phyloP scores from a whole-genome alignment of 2,113 vertebrate genomes.

The Crotalus viridis region DNA sequence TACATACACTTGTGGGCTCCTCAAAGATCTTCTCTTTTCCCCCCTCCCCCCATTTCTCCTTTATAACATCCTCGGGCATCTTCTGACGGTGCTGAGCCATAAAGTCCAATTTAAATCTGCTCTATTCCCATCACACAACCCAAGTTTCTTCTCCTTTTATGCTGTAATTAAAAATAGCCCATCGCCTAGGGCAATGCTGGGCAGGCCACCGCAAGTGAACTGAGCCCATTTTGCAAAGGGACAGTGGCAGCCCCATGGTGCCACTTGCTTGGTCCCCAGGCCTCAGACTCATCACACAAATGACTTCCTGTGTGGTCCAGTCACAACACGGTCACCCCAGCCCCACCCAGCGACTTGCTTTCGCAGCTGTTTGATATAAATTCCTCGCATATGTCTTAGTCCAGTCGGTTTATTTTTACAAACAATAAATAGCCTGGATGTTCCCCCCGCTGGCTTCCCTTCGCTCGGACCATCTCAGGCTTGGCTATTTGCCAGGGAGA shows the following conservation, averaged over 20 bases:
- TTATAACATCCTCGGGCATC: not conserved
- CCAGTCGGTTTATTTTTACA: conserved; percentile 98
- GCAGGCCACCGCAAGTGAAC: not conserved
- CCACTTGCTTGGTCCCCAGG: conserved; percentile 9
- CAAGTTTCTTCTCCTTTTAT: not conserved
- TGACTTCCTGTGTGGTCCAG: conserved; percentile 76
- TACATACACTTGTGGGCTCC: not conserved
- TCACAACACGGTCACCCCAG: conserved; percentile 67
- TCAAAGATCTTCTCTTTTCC: not conserved
- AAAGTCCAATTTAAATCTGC: not conserved
- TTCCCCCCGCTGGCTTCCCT: conserved; percentile 80
- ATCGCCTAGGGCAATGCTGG: not conserved
- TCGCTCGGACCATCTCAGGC: conserved; percentile 68
- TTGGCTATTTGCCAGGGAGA: conserved; percentile 71
- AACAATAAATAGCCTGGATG: conserved; percentile 90
- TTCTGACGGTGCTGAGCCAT: not conserved
- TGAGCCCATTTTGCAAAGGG: conserved; percentile 33
- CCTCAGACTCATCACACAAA: conserved; percentile 46
- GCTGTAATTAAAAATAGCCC: not conserved
- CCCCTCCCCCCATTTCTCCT: not conserved
- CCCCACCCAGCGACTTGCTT: conserved; percentile 84
- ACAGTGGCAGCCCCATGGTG: not conserved
- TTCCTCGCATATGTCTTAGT: conserved; percentile 90
- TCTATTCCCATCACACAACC: not conserved
- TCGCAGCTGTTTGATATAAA: conserved; percentile 97